A percentile compares a stretch with the other conserved stretches of the same genome.
phyloP scores from a whole-genome alignment of 2,113 vertebrate species.

The Pseudorasbora parva region DNA sequence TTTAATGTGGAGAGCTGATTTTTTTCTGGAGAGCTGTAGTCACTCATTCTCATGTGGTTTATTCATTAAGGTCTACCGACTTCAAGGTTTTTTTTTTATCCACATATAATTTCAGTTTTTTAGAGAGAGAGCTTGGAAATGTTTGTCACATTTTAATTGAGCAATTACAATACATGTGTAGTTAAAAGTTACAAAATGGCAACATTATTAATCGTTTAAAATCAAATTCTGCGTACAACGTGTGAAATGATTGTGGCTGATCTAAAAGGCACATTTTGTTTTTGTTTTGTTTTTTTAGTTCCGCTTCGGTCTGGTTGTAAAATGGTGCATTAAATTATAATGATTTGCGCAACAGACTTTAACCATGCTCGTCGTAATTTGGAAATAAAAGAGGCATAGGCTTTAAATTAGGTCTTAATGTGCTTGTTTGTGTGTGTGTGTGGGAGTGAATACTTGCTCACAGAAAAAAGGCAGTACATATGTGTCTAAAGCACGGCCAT shows the following conservation, averaged over 20 bases:
- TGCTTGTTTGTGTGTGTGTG: background rate
- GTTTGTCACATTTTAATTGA: background rate
- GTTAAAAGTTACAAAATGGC: slow-evolving; percentile 22
- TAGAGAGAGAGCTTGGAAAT: background rate
- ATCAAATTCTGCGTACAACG: background rate
- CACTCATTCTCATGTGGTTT: slow-evolving; percentile 1
- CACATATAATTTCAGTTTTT: background rate
- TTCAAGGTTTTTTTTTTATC: background rate
- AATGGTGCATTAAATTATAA: slow-evolving; percentile 37
- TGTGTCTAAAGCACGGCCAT: background rate
- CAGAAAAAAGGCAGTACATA: background rate
- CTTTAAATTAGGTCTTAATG: slow-evolving; percentile 33
- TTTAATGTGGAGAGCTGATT: background rate
- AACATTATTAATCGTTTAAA: slow-evolving; percentile 28
- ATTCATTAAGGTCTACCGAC: slow-evolving; percentile 29
- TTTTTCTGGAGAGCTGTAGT: slow-evolving; percentile 9
- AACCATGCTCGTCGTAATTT: slow-evolving; percentile 44
- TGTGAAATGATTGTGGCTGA: slow-evolving; percentile 18
- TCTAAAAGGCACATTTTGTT: slow-evolving; percentile 35
- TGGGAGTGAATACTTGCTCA: slow-evolving; percentile 10
- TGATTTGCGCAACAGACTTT: slow-evolving; percentile 37
- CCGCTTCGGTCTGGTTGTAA: slow-evolving; percentile 12
- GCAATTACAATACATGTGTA: slow-evolving; percentile 20
- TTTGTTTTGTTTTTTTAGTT: slow-evolving; percentile 21
- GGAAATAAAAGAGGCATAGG: slow-evolving; percentile 40